Conservation (phyloP, 2,888 invertebrate genomes). For the Drosophila yooni region DNA sequence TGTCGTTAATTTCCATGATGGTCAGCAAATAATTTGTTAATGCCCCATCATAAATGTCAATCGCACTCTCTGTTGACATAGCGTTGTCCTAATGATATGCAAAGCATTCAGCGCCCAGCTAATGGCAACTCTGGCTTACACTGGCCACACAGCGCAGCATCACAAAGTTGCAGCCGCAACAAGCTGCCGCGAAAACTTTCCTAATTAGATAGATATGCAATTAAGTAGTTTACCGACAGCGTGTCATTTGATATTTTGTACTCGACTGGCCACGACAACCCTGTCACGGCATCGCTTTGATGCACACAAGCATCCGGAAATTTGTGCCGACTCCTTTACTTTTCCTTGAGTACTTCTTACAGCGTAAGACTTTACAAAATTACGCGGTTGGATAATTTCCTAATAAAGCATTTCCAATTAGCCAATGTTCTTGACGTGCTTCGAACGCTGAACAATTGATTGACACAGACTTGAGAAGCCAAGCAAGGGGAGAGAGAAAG, state of each 20-base stretch:
- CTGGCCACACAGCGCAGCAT: conserved; percentile 7
- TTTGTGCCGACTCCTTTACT: conserved; percentile 25
- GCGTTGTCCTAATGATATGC: conserved; percentile 48
- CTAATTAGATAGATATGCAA: conserved; percentile 82
- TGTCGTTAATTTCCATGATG: conserved; percentile 17
- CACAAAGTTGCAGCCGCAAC: conserved; percentile 14
- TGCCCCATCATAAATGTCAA: conserved; percentile 27
- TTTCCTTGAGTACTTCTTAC: neutral
- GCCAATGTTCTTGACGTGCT: conserved; percentile 51
- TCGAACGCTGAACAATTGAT: conserved; percentile 38
- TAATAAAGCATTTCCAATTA: conserved; percentile 64
- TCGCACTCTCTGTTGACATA: conserved; percentile 17
- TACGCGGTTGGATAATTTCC: conserved; percentile 35
- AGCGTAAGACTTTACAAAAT: conserved; percentile 7
- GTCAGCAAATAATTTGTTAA: conserved; percentile 48
- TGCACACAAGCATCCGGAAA: conserved; percentile 46
- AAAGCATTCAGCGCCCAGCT: conserved; percentile 19
- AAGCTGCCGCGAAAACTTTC: conserved; percentile 59
- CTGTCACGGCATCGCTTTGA: conserved; percentile 31
- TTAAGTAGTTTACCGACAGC: conserved; percentile 81
- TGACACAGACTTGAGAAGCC: conserved; percentile 28
- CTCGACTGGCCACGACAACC: conserved; percentile 36
- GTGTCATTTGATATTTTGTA: conserved; percentile 65
- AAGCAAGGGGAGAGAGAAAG: neutral
- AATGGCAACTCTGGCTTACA: conserved; percentile 1